A percentile compares a stretch with the other conserved stretches of the same genome.
Conservation (phyloP, 2,888 invertebrate species). For the Pollenia labialis region DNA sequence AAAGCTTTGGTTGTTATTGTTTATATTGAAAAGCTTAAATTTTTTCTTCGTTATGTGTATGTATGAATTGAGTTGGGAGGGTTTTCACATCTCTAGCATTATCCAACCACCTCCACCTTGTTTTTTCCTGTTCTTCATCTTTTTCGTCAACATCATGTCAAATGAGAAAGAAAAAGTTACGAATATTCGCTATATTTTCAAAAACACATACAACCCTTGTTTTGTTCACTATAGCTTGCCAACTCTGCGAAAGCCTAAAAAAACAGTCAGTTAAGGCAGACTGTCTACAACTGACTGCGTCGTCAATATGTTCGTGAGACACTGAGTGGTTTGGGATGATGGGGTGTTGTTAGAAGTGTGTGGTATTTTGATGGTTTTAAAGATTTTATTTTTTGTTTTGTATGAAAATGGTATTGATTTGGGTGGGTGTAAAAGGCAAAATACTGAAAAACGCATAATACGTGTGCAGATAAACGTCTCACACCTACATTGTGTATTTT, state of each 20-base stretch:
- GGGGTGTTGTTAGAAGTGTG: slow-evolving; percentile 39
- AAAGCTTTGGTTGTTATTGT: slow-evolving; percentile 45
- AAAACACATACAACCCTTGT: slow-evolving; percentile 40
- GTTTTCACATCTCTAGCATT: slow-evolving; percentile 17
- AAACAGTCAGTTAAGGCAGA: neutral
- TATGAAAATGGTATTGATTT: slow-evolving; percentile 43
- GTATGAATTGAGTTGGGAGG: neutral
- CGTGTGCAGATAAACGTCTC: slow-evolving; percentile 22
- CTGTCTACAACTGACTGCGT: slow-evolving; percentile 44
- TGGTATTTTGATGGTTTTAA: slow-evolving; percentile 43
- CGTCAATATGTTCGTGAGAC: slow-evolving; percentile 13
- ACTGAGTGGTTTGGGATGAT: neutral
- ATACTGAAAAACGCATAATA: slow-evolving; percentile 25
- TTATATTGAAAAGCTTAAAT: slow-evolving; percentile 36
- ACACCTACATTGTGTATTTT: slow-evolving; percentile 48
- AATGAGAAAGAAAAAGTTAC: slow-evolving; percentile 22
- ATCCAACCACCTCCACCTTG: slow-evolving; percentile 11
- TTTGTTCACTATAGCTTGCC: neutral
- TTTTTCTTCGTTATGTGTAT: neutral
- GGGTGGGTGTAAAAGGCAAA: slow-evolving; percentile 58
- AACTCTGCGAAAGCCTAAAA: slow-evolving; percentile 13
- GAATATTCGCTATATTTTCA: slow-evolving; percentile 31
- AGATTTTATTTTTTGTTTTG: slow-evolving; percentile 40
- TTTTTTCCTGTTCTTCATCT: slow-evolving; percentile 24
- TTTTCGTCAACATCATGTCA: slow-evolving; percentile 54